These are phyloP conservation scores for Etheostoma cragini DNA, from an alignment of 2,113 vertebrate species.

Conservation along the genomic window DNA sequence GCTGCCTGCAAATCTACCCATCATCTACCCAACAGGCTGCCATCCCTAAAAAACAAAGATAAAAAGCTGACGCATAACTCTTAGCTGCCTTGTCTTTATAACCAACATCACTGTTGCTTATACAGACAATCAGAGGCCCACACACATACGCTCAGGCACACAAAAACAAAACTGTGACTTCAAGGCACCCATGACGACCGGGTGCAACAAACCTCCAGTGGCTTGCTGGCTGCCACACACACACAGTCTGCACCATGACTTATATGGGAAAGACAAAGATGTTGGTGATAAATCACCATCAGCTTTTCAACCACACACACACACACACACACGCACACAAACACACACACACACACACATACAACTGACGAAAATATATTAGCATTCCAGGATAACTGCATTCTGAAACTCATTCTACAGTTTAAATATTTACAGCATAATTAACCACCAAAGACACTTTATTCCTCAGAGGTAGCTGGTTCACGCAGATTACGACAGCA, in stretches of 20 bases:
- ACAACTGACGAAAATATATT: not conserved
- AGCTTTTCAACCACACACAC: conserved; percentile 31
- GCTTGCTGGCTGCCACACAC: conserved; percentile 42
- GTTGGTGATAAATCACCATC: conserved; percentile 65
- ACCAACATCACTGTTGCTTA: conserved; percentile 15
- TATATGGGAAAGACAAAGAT: conserved; percentile 71
- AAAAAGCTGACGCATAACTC: conserved; percentile 5
- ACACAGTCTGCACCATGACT: conserved; percentile 28
- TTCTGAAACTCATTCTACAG: not conserved
- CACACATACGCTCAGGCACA: conserved; percentile 29
- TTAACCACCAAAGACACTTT: conserved; percentile 26
- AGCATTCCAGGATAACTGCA: not conserved
- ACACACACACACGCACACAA: conserved; percentile 7
- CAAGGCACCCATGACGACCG: conserved; percentile 51
- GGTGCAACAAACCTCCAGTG: conserved; percentile 46
- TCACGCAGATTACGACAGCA: conserved; percentile 40
- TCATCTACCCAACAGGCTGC: not conserved
- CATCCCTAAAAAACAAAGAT: conserved; percentile 26
- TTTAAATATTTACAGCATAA: conserved; percentile 16
- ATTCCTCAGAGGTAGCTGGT: conserved; percentile 21
- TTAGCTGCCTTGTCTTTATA: conserved; percentile 12
- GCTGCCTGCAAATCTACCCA: not conserved
- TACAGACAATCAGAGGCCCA: conserved; percentile 38
- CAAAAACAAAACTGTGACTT: conserved; percentile 46
- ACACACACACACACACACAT: conserved; percentile 20